Conservation (phyloP, 2,113 vertebrate genomes). For the Myanophis thanlyinensis region DNA sequence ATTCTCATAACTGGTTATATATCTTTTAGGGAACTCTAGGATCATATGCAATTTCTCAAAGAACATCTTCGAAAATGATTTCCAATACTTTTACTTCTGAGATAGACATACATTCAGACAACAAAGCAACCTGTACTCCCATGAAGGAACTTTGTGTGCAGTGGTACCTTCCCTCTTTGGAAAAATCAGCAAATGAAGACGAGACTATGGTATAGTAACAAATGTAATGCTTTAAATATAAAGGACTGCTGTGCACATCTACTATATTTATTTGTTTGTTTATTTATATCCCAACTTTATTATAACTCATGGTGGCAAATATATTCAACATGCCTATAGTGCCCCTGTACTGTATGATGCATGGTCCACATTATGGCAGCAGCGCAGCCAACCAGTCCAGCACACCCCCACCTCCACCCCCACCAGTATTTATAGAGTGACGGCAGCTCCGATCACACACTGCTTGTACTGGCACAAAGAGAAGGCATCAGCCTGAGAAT, state of each 20-base stretch:
- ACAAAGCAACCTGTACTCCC: slow-evolving; percentile 44
- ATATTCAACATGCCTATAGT: not conserved
- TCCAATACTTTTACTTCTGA: not conserved
- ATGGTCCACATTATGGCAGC: not conserved
- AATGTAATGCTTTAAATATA: slow-evolving; percentile 29
- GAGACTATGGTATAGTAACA: slow-evolving; percentile 69
- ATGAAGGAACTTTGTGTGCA: slow-evolving; percentile 75
- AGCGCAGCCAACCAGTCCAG: too few relatives aligned
- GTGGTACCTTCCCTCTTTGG: slow-evolving; percentile 75
- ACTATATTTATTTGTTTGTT: not conserved
- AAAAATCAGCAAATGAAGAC: slow-evolving; percentile 33
- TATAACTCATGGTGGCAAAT: not conserved
- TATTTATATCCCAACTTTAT: not conserved
- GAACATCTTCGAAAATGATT: not conserved
- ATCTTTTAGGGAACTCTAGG: slow-evolving; percentile 44
- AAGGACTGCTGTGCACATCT: not conserved
- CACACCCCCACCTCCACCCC: too few relatives aligned
- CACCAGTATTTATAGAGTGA: too few relatives aligned
- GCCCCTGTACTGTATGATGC: not conserved
- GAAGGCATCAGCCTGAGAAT: too few relatives aligned
- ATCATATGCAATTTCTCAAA: slow-evolving; percentile 5
- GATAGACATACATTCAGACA: not conserved
- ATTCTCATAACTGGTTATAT: slow-evolving; percentile 18
- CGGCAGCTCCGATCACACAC: too few relatives aligned
- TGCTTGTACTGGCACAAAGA: too few relatives aligned